These are phyloP conservation scores for Pangasius djambal DNA, from an alignment of 2,797 vertebrate species.

Conservation along the genomic window DNA sequence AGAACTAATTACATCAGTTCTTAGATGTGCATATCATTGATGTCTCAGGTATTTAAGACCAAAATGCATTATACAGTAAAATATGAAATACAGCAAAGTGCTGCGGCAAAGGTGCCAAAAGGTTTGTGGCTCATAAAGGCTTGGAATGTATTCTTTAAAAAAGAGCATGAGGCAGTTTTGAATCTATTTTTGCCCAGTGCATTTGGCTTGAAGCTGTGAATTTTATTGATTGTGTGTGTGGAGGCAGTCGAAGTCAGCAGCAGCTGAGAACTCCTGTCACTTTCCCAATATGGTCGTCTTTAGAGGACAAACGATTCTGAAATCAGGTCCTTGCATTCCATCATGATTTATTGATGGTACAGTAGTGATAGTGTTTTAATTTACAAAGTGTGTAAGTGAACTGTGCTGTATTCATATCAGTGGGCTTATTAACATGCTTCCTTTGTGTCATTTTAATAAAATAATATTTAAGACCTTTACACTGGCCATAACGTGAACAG, in stretches of 20 bases:
- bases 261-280: constrained; percentile 30
- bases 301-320: not conserved
- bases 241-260: constrained; percentile 37
- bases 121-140: constrained; percentile 26
- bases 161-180: not conserved
- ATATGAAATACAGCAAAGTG: not conserved
- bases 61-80: constrained; percentile 4
- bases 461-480: not conserved
- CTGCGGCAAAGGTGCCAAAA: constrained; percentile 11
- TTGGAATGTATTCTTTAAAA: constrained; percentile 33
- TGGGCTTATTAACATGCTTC: not conserved
- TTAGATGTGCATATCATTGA: constrained; percentile 22
- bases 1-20: not conserved
- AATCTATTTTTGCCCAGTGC: constrained; percentile 18
- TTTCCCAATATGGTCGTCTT: constrained; percentile 30
- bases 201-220: constrained; percentile 37
- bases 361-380: not conserved
- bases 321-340: constrained; percentile 10
- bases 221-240: constrained; percentile 42
- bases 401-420: not conserved
- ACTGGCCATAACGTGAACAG: constrained; percentile 12
- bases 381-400: not conserved
- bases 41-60: not conserved
- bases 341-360: not conserved
- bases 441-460: not conserved